Base-by-base conservation (phyloP, 2,797 vertebrate genomes). In the Labeo calbasu region DNA sequence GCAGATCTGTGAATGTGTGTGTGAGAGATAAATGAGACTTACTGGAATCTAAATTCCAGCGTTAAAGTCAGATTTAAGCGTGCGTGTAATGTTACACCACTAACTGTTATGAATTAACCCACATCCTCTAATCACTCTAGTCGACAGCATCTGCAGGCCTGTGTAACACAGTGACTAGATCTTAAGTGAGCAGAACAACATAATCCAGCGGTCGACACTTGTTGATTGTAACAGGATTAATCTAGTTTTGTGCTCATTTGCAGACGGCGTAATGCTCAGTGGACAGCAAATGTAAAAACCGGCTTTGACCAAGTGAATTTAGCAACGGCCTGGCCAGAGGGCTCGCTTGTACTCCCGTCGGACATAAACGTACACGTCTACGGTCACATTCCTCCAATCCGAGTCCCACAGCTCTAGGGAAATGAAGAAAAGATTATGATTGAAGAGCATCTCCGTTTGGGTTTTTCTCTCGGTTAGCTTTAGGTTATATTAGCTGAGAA, bases 1-100 rank as follows among this genome's bases (percentile, higher is more conserved):
- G 36, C 14, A n/a, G 32, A 55, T 75, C 17, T 73, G 4, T 80
- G 61, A 66, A 66, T 80, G 84, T 75, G 40, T 71, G 69, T 36
- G 40, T 6, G n/a, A 46, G 73, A 21, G 84, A 59, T 70, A 36
- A 76, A 75, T 78, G 9, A 23, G n/a, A 65, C 32, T 68, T 51
- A 46, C 72, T 46, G 79, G 83, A 82, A 75, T 73, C 55, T 51
- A n/a, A 23, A 73, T 46, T 59, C 11, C 10, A 28, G 36, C 0
- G 7, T 15, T 72, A 43, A 21, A 32, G 69, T 81, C 28, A 25
- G 73, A 50, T 36, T 23, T 70, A n/a, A 19, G 40, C 15, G 43
- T 48, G 68, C 3, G 40, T 69, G 21, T 32, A 28, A 25, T 36
- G 11, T 11, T 50, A 23, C 25, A 65, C 23, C 12, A 51, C 51